phyloP scores from a whole-genome alignment of 2,888 invertebrate species.

The Habrosyne pyritoides region DNA sequence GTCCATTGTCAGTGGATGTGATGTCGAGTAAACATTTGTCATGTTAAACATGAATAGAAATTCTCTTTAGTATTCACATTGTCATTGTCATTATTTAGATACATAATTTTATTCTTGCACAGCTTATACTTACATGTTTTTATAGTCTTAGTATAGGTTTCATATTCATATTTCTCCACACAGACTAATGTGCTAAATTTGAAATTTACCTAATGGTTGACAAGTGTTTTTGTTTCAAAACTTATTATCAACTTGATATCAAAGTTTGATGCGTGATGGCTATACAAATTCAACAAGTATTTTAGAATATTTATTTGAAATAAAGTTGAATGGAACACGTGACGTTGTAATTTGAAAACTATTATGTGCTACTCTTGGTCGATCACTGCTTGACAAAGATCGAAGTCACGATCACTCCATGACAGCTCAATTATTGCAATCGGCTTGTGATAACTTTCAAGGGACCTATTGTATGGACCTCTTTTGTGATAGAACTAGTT shows the following conservation, averaged over 20 bases:
- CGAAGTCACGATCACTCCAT: slow-evolving; percentile 41
- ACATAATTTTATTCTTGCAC: neutral
- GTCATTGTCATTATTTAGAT: neutral
- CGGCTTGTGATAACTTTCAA: slow-evolving; percentile 26
- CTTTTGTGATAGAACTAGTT: slow-evolving; percentile 2
- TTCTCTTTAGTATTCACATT: neutral
- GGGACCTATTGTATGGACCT: slow-evolving; percentile 19
- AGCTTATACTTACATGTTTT: neutral
- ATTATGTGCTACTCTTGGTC: slow-evolving; percentile 26
- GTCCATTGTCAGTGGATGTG: neutral
- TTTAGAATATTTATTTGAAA: neutral
- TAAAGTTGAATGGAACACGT: neutral
- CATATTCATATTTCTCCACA: too few relatives aligned
- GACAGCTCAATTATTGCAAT: slow-evolving; percentile 25
- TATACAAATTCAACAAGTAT: neutral
- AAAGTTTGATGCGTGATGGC: neutral
- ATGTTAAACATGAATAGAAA: neutral
- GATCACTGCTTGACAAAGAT: slow-evolving; percentile 26
- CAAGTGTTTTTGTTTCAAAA: too few relatives aligned
- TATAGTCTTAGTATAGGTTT: neutral
- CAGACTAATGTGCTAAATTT: too few relatives aligned
- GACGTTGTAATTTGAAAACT: slow-evolving; percentile 10
- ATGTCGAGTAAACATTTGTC: neutral
- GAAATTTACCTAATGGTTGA: too few relatives aligned
- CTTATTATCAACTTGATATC: too few relatives aligned